These are phyloP conservation scores for Tholera decimalis DNA, from an alignment of 2,888 invertebrate genomes.

Conservation along the genomic window DNA sequence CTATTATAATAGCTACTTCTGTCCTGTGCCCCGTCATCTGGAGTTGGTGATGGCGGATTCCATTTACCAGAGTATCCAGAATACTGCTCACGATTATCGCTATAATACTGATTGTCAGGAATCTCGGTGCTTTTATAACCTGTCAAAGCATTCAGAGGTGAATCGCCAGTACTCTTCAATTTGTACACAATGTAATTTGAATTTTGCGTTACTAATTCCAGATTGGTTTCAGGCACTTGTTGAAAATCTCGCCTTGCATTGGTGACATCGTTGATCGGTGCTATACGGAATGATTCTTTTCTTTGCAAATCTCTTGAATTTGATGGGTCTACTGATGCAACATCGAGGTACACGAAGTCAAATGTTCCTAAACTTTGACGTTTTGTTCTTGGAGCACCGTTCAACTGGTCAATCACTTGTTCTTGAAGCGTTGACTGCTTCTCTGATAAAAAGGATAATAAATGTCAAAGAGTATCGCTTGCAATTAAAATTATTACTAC, in stretches of 20 bases:
- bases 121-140: neutral
- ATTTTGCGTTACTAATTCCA: conserved; percentile 43
- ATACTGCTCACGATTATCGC: conserved; percentile 14
- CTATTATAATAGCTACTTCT: conserved; percentile 11
- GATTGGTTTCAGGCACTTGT: conserved; percentile 12
- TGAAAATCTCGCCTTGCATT: conserved; percentile 1
- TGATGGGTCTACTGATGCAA: conserved; percentile 16
- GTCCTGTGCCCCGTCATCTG: neutral
- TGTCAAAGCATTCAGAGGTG: conserved; percentile 1
- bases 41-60: conserved; percentile 12
- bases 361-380: conserved; percentile 34
- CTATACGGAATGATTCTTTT: conserved; percentile 29
- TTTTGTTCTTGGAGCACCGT: conserved; percentile 34
- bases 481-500: neutral
- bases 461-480: conserved; percentile 44
- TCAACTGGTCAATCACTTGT: conserved; percentile 14
- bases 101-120: conserved; percentile 27
- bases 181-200: conserved; percentile 32
- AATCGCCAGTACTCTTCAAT: conserved; percentile 11
- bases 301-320: conserved; percentile 34
- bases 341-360: conserved; percentile 39
- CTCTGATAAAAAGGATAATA: conserved; percentile 66
- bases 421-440: conserved; percentile 37
- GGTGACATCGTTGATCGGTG: conserved; percentile 29
- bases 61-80: conserved; percentile 8